These are phyloP conservation scores for Drosophila phalerata DNA, from an alignment of 2,888 invertebrate species.

Conservation along the genomic window DNA sequence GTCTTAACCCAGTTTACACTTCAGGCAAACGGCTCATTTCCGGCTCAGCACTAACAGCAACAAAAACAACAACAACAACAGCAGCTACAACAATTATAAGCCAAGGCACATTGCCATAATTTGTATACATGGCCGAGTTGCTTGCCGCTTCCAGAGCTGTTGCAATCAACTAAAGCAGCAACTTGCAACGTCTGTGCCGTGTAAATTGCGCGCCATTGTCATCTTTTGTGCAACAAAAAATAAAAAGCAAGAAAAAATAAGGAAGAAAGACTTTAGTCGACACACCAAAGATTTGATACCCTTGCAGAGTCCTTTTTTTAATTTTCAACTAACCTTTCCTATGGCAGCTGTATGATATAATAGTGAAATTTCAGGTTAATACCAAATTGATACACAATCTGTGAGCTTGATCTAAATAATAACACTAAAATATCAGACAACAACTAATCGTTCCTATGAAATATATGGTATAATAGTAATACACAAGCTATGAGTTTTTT, in stretches of 20 bases:
- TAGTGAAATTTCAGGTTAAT: not conserved
- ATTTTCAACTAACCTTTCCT: not conserved
- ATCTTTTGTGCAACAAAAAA: constrained; percentile 49
- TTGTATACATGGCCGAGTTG: constrained; percentile 72
- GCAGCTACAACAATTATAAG: constrained; percentile 29
- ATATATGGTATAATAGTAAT: too few relatives aligned
- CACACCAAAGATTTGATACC: constrained; percentile 1
- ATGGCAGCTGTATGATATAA: not conserved
- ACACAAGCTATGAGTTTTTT: too few relatives aligned
- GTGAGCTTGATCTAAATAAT: too few relatives aligned
- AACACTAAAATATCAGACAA: too few relatives aligned
- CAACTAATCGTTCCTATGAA: too few relatives aligned
- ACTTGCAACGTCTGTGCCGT: constrained; percentile 57
- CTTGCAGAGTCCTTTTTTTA: not conserved
- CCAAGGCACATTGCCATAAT: constrained; percentile 62
- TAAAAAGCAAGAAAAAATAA: constrained; percentile 16
- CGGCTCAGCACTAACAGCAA: constrained; percentile 25
- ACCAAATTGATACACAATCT: too few relatives aligned
- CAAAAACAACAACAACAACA: constrained; percentile 22
- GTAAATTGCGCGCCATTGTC: constrained; percentile 75
- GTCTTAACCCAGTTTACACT: constrained; percentile 83
- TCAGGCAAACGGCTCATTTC: constrained; percentile 76
- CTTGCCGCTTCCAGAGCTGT: not conserved
- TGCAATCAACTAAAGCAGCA: constrained; percentile 36
- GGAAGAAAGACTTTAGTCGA: not conserved